Evolutionary conservation across 2,113 vertebrate species (phyloP), one percentile per base, ranked within the genome.

Genomic region (Xyliphius kryptos): DNA sequence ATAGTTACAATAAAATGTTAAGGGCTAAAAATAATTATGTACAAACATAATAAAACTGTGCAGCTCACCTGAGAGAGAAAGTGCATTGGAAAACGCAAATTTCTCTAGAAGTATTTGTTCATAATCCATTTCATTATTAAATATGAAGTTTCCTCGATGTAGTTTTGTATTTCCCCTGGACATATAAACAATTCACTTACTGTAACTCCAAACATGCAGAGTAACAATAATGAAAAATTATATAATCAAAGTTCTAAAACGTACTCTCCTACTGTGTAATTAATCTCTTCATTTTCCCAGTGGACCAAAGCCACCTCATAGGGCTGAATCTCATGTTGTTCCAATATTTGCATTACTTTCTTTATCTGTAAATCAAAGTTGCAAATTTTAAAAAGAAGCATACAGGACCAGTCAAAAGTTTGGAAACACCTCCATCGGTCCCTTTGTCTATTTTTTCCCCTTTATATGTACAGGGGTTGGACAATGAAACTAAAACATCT

Each of bases 201-300:
- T 37, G 21, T n/a, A n/a, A n/a, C n/a, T n/a, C n/a, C n/a, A n/a
- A n/a, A n/a, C n/a, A n/a, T n/a, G n/a, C n/a, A n/a, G n/a, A n/a
- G n/a, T n/a, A n/a, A n/a, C n/a, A n/a, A n/a, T n/a, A n/a, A n/a
- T n/a, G n/a, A n/a, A n/a, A n/a, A n/a, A n/a, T n/a, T n/a, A n/a
- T n/a, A n/a, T n/a, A n/a, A n/a, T n/a, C n/a, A n/a, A n/a, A n/a
- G n/a, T n/a, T 41, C 26, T 3, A 14, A 9, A 21, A 76, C 95
- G 76, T 85, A 98, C 96, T 90, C 88, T 80, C 79, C 83, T 69
- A 90, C 79, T n/a, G 74, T 74, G 62, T 99, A 99, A 85, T 88
- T 95, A 9, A 99, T 87, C 76, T 97, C 95, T 72, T 99, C 95
- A 5, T 99, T 99, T 73, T 99, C 95, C 96, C 96, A 99, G 48